These are phyloP conservation scores for Paramormyrops hopkinsi DNA, from an alignment of 2,797 vertebrate species.

Conservation along the genomic window DNA sequence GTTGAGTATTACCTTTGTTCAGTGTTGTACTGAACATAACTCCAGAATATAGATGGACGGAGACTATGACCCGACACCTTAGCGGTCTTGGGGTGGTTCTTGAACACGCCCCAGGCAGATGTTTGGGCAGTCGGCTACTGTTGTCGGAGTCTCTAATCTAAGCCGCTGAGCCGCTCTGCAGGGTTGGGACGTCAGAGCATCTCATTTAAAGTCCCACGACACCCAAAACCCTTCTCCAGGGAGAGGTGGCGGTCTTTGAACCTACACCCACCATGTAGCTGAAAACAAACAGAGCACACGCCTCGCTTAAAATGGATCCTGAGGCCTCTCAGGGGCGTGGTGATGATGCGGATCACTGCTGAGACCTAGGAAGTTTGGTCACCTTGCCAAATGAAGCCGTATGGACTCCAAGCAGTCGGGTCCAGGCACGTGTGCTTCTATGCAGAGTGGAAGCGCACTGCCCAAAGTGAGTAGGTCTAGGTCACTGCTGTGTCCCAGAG, in stretches of 20 bases:
- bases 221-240: not conserved
- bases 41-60: not conserved
- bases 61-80: not conserved
- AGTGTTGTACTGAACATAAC: not conserved
- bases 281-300: not conserved
- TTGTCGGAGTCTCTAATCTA: not conserved
- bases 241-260: not conserved
- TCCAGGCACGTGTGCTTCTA: not conserved
- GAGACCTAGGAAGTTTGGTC: not conserved
- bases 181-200: not conserved
- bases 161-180: not conserved
- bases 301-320: not conserved
- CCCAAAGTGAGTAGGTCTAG: not conserved
- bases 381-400: not conserved
- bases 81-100: not conserved
- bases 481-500: not conserved
- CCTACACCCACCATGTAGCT: not conserved
- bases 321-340: not conserved
- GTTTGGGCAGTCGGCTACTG: not conserved
- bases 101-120: not conserved
- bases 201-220: not conserved
- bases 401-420: not conserved
- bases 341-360: not conserved
- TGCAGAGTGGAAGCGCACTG: not conserved
- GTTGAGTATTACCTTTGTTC: not conserved